Evolutionary conservation across 2,113 vertebrate genomes (phyloP).

Genomic region (Cromileptes altivelis): DNA sequence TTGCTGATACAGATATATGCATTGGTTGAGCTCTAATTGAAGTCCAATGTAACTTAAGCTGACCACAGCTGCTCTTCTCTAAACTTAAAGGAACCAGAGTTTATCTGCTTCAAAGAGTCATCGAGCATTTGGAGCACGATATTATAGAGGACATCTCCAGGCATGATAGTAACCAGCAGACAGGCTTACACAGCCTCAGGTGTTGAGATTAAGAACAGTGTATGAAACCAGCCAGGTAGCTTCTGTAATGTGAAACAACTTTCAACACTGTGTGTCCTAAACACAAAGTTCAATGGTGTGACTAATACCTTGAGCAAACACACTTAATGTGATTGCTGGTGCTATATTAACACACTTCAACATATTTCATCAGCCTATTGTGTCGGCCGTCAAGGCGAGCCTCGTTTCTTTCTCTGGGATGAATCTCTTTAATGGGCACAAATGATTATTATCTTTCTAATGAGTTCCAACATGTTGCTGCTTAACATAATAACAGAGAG

Average conservation of each 20-base stretch:
- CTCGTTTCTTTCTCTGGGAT: conserved; percentile 17
- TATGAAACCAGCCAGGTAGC: conserved; percentile 15
- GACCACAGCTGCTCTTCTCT: no score
- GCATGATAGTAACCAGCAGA: no score
- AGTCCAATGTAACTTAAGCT: no score
- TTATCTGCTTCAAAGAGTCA: not conserved
- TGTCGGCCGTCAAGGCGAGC: conserved; percentile 5
- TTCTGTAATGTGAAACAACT: conserved; percentile 18
- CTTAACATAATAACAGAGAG: conserved; percentile 77
- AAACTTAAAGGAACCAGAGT: not conserved
- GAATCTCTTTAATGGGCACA: conserved; percentile 65
- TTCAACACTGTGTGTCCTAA: not conserved
- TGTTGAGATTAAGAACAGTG: not conserved
- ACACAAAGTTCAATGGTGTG: conserved; percentile 26
- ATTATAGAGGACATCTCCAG: not conserved
- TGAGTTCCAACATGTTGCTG: conserved; percentile 76
- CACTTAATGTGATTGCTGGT: conserved; percentile 43
- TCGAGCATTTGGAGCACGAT: not conserved
- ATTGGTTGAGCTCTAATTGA: not conserved
- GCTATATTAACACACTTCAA: conserved; percentile 27
- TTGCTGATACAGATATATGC: not conserved
- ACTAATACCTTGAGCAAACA: conserved; percentile 50
- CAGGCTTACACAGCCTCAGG: not conserved
- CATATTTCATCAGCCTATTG: conserved; percentile 44
- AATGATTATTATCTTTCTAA: conserved; percentile 81